A percentile compares a stretch with the other conserved stretches of the same genome.
Conservation (phyloP, 2,888 invertebrate genomes). For the Ochlodes sylvanus region DNA sequence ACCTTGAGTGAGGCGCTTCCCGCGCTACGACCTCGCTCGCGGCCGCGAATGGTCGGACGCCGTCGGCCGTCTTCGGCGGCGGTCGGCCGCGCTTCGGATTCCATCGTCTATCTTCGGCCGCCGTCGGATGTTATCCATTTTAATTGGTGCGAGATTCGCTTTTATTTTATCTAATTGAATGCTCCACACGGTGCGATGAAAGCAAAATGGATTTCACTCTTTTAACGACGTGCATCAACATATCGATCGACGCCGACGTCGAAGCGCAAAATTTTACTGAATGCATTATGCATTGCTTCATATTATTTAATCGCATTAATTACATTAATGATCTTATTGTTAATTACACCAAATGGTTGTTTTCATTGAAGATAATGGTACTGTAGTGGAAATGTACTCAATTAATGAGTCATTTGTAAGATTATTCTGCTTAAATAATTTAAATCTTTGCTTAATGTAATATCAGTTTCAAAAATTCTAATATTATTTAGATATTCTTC, state of each 20-base stretch:
- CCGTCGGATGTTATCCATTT: conserved; percentile 56
- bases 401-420: conserved; percentile 6
- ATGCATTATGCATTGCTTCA: conserved; percentile 14
- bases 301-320: conserved; percentile 21
- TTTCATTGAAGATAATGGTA: conserved; percentile 24
- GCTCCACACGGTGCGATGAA: conserved; percentile 44
- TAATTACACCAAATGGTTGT: conserved; percentile 32
- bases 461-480: too few species aligned
- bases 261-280: not conserved
- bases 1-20: conserved; percentile 80
- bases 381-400: conserved; percentile 24
- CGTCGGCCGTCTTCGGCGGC: conserved; percentile 46
- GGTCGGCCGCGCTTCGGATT: conserved; percentile 43
- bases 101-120: conserved; percentile 48
- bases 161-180: conserved; percentile 52
- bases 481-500: too few species aligned
- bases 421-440: too few species aligned
- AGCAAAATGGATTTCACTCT: conserved; percentile 44
- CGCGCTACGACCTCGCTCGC: conserved; percentile 76
- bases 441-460: too few species aligned
- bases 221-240: conserved; percentile 36
- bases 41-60: conserved; percentile 63
- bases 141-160: conserved; percentile 62
- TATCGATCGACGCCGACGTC: conserved; percentile 25
- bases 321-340: conserved; percentile 26